Base-by-base conservation (phyloP, 1,140 invertebrate species). In the Formica exsecta region DNA sequence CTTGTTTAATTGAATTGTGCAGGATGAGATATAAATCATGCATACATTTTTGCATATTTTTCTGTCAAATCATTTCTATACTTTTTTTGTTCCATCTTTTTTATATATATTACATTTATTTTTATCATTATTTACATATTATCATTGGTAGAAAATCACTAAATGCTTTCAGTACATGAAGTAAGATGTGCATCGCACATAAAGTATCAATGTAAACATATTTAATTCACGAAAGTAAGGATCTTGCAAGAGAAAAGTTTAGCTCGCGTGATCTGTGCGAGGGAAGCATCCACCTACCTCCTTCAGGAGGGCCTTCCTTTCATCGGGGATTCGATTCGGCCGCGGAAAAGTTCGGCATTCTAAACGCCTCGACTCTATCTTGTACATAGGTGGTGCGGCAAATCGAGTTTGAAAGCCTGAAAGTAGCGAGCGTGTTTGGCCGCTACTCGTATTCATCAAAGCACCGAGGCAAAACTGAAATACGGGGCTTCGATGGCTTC, bases 321-420 rank as follows among this genome's bases (percentile, higher is more conserved):
- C 77, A 80, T 54, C 48, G 16, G 22, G 48, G 64, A 80, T 80
- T 80, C 48, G 77, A 70, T 80, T 80, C 64, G 48, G 16, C 32
- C 13, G 64, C 36, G 29, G 75, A 66, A 66, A 79, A 70, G 76
- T 80, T 80, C 29, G 44, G 32, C 64, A 80, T 80, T 68, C 64
- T 80, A 70, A 80, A 68, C 76, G 64, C 44, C 76, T n/a, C 76
- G 76, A 57, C 9, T 80, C 62, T 54, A 41, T 57, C 64, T 80
- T 57, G 77, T 41, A 29, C 66, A n/a, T 41, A 57, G 44, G 64
- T 70, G 77, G 13, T 25, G 64, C 32, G 65, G 77, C 65, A 80
- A 80, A 80, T 70, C 65, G 77, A 80, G 48, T 80, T 80, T 29
- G 32, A 66, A 57, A 80, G 65, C 77, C 65, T 41, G 64, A 70